Base-by-base conservation (phyloP, 2,888 invertebrate species). In the Temnothorax ravouxi region DNA sequence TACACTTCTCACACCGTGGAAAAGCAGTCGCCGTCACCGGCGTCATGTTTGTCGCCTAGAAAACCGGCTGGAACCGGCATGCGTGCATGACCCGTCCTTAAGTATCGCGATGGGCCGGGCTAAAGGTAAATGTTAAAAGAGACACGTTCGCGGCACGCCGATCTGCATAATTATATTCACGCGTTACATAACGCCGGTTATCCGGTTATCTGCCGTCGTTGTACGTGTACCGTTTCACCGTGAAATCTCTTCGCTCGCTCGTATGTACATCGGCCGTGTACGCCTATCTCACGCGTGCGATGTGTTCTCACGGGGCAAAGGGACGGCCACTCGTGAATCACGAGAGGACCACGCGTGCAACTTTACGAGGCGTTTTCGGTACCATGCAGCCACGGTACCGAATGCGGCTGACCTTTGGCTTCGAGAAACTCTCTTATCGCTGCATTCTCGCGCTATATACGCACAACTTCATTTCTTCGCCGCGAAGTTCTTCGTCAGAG, bases 111-210 rank as follows among this genome's bases (percentile, higher is more conserved):
- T 86, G 21, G 85, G 84, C 83, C 88, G 90, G 91, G 91, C 90
- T 91, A 91, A 91, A 91, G 92, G 91, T 91, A 93, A 93, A 93
- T 92, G 92, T 92, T 91, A 92, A 88, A 82, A 89, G 83, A 86
- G 89, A 86, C 74, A 83, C 74, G 75, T 62, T 18, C 29, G 72
- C 9, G 71, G 67, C 72, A 81, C 81, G 61, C 71, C 84, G 90
- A 92, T 91, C 92, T 91, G 92, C 92, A 93, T 93, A 92, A 93
- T 93, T 91, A 88, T 87, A 89, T 92, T 91, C 88, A 83, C 86
- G 83, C 86, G 88, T 93, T 93, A 92, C 91, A 88, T 92, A 93
- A 93, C 87, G 80, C 71, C 83, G 83, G 87, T 87, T 91, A 86
- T 92, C 91, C 90, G 90, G 89, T 89, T 91, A 88, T 91, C 89